phyloP scores from a whole-genome alignment of 2,113 vertebrate species.

The Ammodytes marinus region DNA sequence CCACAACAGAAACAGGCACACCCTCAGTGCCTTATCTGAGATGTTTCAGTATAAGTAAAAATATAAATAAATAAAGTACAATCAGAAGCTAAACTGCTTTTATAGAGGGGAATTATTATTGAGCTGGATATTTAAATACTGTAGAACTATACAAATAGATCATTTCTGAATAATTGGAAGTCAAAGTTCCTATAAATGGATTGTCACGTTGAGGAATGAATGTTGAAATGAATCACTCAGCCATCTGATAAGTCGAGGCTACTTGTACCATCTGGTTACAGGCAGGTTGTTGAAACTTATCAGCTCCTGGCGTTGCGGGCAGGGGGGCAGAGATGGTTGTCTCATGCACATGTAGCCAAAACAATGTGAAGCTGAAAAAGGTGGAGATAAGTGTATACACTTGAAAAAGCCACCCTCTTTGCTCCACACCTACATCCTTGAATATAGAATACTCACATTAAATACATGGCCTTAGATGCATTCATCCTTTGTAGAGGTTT shows the following conservation, averaged over 20 bases:
- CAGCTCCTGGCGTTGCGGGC: not conserved
- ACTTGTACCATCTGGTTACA: conserved; percentile 44
- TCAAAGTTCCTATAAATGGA: not conserved
- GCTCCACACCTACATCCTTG: not conserved
- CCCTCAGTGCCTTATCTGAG: not conserved
- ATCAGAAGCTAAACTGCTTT: not conserved
- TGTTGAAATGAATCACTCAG: conserved; percentile 28
- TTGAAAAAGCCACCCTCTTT: not conserved
- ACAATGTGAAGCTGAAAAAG: conserved; percentile 29
- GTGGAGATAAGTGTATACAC: not conserved
- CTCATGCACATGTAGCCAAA: conserved; percentile 56
- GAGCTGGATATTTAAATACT: not conserved
- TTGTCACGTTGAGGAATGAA: conserved; percentile 9
- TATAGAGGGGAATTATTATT: not conserved
- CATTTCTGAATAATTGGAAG: too few species aligned
- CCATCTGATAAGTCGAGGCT: conserved; percentile 40
- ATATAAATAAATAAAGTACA: not conserved
- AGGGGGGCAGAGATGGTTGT: conserved; percentile 49
- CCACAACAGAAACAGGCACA: conserved; percentile 1
- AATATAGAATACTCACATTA: not conserved
- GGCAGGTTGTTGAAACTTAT: conserved; percentile 5
- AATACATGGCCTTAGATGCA: not conserved
- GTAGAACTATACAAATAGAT: not conserved
- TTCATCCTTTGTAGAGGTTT: not conserved
- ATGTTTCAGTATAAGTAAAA: not conserved